These are phyloP conservation scores for Carcinoscorpius rotundicauda DNA, from an alignment of 1,140 invertebrate genomes.

Conservation along the genomic window DNA sequence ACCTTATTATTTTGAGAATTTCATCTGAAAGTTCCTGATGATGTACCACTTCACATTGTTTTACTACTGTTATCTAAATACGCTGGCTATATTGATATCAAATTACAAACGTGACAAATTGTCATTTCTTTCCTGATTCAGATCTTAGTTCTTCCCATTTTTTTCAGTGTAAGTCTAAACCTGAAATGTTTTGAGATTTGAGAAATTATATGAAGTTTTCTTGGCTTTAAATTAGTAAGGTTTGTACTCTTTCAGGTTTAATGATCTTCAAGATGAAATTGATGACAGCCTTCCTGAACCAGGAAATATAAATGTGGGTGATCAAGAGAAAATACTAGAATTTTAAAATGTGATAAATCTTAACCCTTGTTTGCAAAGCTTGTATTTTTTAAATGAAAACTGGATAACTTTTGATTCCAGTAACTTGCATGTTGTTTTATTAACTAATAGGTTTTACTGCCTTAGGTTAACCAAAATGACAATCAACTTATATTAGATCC, in stretches of 20 bases:
- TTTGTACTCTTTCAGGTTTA: conserved; percentile 9
- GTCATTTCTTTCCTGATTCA: not conserved
- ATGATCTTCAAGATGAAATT: conserved; percentile 21
- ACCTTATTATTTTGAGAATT: too few species aligned
- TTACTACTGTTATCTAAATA: not conserved
- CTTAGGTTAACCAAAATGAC: too few species aligned
- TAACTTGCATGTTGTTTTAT: too few species aligned
- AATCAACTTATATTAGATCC: too few species aligned
- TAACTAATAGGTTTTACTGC: too few species aligned
- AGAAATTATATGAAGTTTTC: not conserved
- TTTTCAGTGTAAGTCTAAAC: not conserved
- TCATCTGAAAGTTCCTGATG: too few species aligned
- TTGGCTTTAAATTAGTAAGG: not conserved
- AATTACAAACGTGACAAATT: not conserved
- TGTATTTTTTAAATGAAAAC: too few species aligned
- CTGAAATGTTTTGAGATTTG: not conserved
- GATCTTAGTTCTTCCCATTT: not conserved
- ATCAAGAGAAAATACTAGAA: conserved; percentile 15
- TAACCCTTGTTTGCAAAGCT: too few species aligned
- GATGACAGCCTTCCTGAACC: conserved; percentile 18
- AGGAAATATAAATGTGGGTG: conserved; percentile 13
- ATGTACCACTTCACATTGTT: not conserved
- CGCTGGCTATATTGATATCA: not conserved
- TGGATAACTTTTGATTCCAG: too few species aligned
- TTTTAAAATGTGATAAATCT: too few species aligned